Evolutionary conservation across 2,888 invertebrate species (phyloP).

Genomic region (Synergus umbraculus): DNA sequence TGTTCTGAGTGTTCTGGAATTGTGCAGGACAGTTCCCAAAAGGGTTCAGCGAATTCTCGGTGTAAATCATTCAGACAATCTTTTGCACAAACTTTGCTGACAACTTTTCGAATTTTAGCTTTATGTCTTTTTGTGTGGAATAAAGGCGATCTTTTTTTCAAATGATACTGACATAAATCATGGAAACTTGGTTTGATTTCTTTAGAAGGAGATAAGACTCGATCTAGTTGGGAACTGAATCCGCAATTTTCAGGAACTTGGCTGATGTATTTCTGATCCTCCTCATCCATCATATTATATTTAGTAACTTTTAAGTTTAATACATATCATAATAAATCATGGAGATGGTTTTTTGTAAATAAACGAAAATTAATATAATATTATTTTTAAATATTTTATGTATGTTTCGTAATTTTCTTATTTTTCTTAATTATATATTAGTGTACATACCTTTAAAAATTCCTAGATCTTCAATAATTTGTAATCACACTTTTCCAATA

Average conservation of each 20-base stretch:
- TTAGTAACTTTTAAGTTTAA: too few species aligned
- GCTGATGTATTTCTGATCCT: neutral
- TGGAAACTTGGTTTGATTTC: neutral
- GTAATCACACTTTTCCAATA: neutral
- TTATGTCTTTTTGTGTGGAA: neutral
- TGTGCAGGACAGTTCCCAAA: neutral
- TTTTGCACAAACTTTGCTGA: neutral
- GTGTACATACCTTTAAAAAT: neutral
- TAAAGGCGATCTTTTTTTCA: neutral
- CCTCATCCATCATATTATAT: neutral
- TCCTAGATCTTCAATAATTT: neutral
- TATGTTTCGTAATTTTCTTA: neutral
- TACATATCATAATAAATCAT: neutral
- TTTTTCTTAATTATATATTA: neutral
- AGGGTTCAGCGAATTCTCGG: neutral
- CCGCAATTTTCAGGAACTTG: neutral
- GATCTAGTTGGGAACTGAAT: neutral
- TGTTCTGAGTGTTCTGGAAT: slow-evolving; percentile 3
- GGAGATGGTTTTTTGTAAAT: neutral
- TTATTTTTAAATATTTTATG: neutral
- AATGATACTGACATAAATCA: neutral
- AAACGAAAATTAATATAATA: neutral
- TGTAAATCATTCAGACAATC: slow-evolving; percentile 10
- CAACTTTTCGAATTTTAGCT: neutral
- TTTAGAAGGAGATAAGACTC: neutral